Conservation (phyloP, 2,888 invertebrate genomes). For the Spodoptera exigua region DNA sequence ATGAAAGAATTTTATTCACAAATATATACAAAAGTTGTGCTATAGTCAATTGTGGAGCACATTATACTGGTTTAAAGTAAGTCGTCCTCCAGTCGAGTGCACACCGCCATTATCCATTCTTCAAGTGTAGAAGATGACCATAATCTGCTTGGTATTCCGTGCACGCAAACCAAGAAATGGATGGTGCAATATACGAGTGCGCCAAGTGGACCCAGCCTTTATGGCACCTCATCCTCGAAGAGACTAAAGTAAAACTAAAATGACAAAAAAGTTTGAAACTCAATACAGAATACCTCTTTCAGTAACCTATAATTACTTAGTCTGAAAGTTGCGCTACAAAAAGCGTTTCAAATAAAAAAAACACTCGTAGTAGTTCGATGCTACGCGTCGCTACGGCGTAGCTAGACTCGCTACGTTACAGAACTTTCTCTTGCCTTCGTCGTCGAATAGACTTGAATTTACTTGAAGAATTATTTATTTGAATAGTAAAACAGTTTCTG, state of each 20-base stretch:
- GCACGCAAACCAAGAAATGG: constrained; percentile 17
- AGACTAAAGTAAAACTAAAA: background rate
- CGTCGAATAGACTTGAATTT: too few species aligned
- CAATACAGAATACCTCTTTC: too few species aligned
- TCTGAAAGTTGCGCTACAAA: too few species aligned
- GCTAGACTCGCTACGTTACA: too few species aligned
- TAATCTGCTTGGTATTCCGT: constrained; percentile 36
- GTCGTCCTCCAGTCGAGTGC: constrained; percentile 21
- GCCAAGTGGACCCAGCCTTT: constrained; percentile 19
- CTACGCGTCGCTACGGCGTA: too few species aligned
- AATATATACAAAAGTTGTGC: background rate
- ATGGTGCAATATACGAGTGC: constrained; percentile 27
- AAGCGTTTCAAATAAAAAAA: too few species aligned
- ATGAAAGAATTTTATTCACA: background rate
- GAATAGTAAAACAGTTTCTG: too few species aligned
- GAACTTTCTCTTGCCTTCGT: background rate
- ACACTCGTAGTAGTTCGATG: too few species aligned
- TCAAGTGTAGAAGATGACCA: constrained; percentile 10
- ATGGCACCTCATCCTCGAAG: constrained; percentile 2
- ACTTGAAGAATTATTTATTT: too few species aligned
- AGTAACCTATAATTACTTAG: too few species aligned
- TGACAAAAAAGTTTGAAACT: background rate
- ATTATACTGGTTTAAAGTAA: too few species aligned
- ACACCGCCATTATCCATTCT: constrained; percentile 21
- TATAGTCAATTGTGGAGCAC: too few species aligned